A percentile compares a stretch with the other conserved stretches of the same genome.
Conservation (phyloP, 2,113 vertebrate genomes). For the Sturnira hondurensis region DNA sequence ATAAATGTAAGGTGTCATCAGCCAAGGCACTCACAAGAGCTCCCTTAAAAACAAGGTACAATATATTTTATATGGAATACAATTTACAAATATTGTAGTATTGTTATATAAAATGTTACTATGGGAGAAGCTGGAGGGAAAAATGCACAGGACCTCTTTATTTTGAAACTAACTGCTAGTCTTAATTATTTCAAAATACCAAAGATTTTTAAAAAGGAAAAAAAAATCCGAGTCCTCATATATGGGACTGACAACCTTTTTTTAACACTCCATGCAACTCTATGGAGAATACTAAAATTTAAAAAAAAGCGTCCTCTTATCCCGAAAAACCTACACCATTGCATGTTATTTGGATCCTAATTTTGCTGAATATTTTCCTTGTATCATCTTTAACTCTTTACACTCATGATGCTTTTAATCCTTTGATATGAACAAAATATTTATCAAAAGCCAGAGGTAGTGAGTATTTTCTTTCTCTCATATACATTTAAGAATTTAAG, state of each 20-base stretch:
- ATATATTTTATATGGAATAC: neutral
- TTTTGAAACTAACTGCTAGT: neutral
- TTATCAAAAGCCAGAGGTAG: neutral
- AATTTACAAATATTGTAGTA: neutral
- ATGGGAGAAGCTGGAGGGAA: neutral
- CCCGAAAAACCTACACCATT: neutral
- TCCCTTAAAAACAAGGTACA: conserved; percentile 83
- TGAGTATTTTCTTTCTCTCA: neutral
- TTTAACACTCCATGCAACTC: neutral
- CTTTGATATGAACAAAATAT: neutral
- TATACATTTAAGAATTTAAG: neutral
- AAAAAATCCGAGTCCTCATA: neutral
- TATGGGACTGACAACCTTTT: neutral
- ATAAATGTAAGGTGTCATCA: conserved; percentile 97
- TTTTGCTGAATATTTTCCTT: neutral
- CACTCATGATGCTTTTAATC: neutral
- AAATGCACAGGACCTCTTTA: neutral
- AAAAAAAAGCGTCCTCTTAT: neutral
- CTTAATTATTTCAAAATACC: neutral
- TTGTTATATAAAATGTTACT: neutral
- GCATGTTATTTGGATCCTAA: neutral
- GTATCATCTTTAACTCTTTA: neutral
- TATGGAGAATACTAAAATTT: neutral
- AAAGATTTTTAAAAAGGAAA: neutral
- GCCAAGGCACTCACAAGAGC: conserved; percentile 99